Conservation (phyloP, 1,140 invertebrate species). For the Tribolium castaneum region DNA sequence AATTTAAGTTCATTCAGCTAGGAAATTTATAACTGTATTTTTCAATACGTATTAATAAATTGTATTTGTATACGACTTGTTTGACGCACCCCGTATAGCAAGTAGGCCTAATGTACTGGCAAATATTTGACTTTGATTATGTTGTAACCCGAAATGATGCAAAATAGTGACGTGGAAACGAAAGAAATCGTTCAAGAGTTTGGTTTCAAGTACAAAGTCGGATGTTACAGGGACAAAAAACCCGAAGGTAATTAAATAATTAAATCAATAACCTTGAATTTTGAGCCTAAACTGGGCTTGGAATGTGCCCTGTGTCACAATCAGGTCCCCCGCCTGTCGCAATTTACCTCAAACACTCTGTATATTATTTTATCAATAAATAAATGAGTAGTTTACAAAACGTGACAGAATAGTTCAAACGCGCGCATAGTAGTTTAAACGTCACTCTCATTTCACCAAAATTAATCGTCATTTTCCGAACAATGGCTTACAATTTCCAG, state of each 20-base stretch:
- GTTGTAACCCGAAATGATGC: neutral
- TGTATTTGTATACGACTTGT: conserved; percentile 41
- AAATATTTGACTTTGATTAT: neutral
- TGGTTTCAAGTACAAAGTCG: conserved; percentile 90
- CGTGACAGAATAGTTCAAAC: neutral
- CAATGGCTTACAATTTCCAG: conserved; percentile 80
- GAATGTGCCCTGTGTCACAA: neutral
- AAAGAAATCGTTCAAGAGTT: conserved; percentile 89
- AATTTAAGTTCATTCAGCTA: conserved; percentile 37
- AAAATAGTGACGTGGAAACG: conserved; percentile 76
- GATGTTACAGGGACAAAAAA: conserved; percentile 86
- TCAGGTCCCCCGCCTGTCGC: neutral
- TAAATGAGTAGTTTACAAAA: neutral
- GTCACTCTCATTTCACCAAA: neutral
- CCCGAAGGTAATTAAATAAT: conserved; percentile 76
- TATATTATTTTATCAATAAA: neutral
- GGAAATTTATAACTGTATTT: conserved; percentile 39
- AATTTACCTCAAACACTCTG: neutral
- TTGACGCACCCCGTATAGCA: neutral
- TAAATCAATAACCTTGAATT: conserved; percentile 32
- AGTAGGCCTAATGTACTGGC: neutral
- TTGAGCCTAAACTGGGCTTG: neutral
- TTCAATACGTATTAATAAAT: conserved; percentile 33
- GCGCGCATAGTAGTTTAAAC: neutral
- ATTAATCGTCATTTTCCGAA: neutral